Base-by-base conservation (phyloP, 2,113 vertebrate species). In the Nesogale talazaci region DNA sequence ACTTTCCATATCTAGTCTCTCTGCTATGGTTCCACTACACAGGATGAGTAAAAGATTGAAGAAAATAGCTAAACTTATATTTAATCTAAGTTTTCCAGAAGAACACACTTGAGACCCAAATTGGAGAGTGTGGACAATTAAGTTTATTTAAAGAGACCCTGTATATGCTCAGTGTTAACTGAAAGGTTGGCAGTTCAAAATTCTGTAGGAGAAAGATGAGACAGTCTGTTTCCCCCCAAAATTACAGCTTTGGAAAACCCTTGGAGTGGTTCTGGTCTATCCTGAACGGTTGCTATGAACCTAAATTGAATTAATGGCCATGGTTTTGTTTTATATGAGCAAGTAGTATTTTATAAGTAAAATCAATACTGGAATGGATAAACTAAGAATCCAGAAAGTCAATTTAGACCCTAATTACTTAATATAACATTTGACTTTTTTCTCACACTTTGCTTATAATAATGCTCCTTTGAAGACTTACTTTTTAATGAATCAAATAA, bases 391-490 rank as follows among this genome's bases (percentile, higher is more conserved):
- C n/a, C 86, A 91, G 56, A 67, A 15, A 92, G 77, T 16, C 27
- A 77, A 90, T 22, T 61, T 72, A 12, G 25, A 74, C 52, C 38
- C 83, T 59, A n/a, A 25, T 74, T 94, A 46, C 27, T 46, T 77
- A 11, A 59, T 29, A 29, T 12, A 75, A 38, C 83, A 88, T 83
- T 79, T 20, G 4, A 74, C 19, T 84, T 84, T 34, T 17, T 4
- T 17, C 2, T 96, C 83, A n/a, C 3, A 1, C 65, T 83, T 93
- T 78, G 23, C 42, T 90, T 67, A 52, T 84, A 86, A 67, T 72
- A 81, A 59, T 56, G 23, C 7, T 84, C 20, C 6, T 16, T 90
- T 79, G 16, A 34, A 69, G 27, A 87, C 19, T 75, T 72, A 8
- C 42, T 76, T 42, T 92, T 74, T 83, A 52, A 40, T 76, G 38